Percentiles rank a stretch among this genome's conserved stretches.
Evolutionary conservation across 2,113 vertebrate genomes (phyloP).

Genomic region (Larimichthys crocea): DNA sequence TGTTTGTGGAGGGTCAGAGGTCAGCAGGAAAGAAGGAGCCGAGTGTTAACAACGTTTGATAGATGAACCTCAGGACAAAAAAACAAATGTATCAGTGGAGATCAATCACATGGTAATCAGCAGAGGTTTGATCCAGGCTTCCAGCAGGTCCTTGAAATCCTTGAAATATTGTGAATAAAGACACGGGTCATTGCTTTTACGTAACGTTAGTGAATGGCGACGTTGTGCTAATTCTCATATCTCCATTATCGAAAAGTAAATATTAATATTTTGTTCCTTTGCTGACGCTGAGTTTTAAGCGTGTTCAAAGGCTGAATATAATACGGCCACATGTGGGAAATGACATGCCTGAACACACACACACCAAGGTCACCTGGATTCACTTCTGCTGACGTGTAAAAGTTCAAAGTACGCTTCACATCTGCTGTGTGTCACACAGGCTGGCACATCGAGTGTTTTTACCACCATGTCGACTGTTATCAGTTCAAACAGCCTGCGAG

Average conservation of each 20-base stretch:
- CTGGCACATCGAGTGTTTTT: neutral
- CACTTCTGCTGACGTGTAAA: slow-evolving; percentile 27
- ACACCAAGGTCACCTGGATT: slow-evolving; percentile 52
- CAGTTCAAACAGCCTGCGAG: neutral
- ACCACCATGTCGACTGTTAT: slow-evolving; percentile 6
- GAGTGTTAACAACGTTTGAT: neutral
- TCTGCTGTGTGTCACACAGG: slow-evolving; percentile 62
- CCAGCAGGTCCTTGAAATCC: too few relatives aligned
- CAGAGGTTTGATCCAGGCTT: too few relatives aligned
- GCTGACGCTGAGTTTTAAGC: neutral
- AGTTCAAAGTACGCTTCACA: slow-evolving; percentile 63
- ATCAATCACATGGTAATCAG: neutral
- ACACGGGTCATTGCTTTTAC: too few relatives aligned
- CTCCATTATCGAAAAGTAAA: too few relatives aligned
- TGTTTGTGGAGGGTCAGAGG: neutral
- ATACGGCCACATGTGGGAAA: slow-evolving; percentile 64
- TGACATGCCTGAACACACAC: slow-evolving; percentile 68
- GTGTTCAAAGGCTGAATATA: slow-evolving; percentile 39
- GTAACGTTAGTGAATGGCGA: too few relatives aligned
- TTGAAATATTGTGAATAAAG: too few relatives aligned
- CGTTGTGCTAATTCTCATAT: too few relatives aligned
- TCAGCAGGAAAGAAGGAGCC: neutral
- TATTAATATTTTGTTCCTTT: too few relatives aligned
- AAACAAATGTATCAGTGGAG: neutral
- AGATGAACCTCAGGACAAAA: neutral